A percentile compares a stretch with the other conserved stretches of the same genome.
phyloP scores from a whole-genome alignment of 1,140 invertebrate species.

The Tenebrio molitor region DNA sequence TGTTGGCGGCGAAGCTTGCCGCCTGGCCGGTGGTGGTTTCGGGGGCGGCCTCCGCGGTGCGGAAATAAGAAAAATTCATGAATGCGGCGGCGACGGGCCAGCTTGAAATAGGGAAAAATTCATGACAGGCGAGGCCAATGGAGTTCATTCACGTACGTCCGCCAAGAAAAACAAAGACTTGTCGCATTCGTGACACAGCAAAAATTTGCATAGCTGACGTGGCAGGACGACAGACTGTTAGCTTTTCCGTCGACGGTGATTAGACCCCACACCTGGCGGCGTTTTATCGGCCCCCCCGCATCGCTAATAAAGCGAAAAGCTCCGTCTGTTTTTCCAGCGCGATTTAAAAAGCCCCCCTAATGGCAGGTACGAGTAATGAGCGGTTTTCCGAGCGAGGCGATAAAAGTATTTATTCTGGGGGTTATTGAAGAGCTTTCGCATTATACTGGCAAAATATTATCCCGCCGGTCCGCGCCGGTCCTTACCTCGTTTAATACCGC shows the following conservation, averaged over 20 bases:
- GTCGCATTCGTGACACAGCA: conserved; percentile 20
- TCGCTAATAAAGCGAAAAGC: background rate
- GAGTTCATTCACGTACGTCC: conserved; percentile 19
- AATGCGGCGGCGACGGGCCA: conserved; percentile 2
- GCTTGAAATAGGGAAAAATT: background rate
- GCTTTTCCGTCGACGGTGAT: background rate
- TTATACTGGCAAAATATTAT: conserved; percentile 14
- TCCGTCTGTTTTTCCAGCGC: background rate
- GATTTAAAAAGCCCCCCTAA: background rate
- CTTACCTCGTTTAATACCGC: conserved; percentile 1
- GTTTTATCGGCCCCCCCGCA: no score
- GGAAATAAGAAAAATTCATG: conserved; percentile 24
- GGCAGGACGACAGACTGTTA: background rate
- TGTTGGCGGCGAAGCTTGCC: no score
- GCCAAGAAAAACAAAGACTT: conserved; percentile 20
- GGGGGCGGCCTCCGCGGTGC: no score
- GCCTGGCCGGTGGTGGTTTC: no score
- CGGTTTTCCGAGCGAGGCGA: background rate
- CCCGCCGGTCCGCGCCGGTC: background rate
- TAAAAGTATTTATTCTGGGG: conserved; percentile 20
- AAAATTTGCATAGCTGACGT: conserved; percentile 8
- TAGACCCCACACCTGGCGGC: background rate
- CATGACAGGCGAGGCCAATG: conserved; percentile 18
- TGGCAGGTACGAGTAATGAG: background rate
- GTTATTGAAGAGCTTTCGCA: conserved; percentile 26